phyloP scores from a whole-genome alignment of 2,797 vertebrate species.

The Staurois parvus region DNA sequence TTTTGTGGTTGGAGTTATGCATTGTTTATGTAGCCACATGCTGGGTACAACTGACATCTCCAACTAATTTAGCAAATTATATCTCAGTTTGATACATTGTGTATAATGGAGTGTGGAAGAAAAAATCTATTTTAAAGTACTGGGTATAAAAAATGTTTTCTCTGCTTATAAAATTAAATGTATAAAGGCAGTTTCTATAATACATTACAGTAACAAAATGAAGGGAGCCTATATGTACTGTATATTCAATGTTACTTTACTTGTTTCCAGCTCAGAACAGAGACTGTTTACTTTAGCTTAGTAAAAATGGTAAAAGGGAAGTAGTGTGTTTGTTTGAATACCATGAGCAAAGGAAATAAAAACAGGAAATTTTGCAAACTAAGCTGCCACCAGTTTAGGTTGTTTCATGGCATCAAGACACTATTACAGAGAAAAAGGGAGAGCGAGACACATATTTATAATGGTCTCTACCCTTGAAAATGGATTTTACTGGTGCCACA shows the following conservation, averaged over 20 bases:
- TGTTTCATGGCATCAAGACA: no score
- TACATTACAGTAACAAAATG: neutral
- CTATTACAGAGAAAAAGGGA: no score
- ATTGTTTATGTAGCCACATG: conserved; percentile 51
- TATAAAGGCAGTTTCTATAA: neutral
- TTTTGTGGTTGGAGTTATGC: conserved; percentile 45
- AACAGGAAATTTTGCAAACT: neutral
- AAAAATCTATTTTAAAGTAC: conserved; percentile 25
- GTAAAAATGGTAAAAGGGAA: neutral
- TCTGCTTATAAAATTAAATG: neutral
- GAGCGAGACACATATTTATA: no score
- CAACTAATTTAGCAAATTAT: conserved; percentile 57
- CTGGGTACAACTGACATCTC: conserved; percentile 52
- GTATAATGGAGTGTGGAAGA: conserved; percentile 51
- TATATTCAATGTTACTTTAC: neutral
- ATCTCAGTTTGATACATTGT: conserved; percentile 47
- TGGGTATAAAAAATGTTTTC: conserved; percentile 12
- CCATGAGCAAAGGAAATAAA: neutral
- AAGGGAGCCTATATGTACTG: neutral
- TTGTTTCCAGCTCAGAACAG: neutral
- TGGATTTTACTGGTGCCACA: no score
- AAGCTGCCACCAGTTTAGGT: no score
- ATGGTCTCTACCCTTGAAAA: no score
- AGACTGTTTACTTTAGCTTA: no score
- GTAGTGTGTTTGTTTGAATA: neutral